Evolutionary conservation across 2,888 invertebrate species (phyloP).

Genomic region (Diarsia dahlii): DNA sequence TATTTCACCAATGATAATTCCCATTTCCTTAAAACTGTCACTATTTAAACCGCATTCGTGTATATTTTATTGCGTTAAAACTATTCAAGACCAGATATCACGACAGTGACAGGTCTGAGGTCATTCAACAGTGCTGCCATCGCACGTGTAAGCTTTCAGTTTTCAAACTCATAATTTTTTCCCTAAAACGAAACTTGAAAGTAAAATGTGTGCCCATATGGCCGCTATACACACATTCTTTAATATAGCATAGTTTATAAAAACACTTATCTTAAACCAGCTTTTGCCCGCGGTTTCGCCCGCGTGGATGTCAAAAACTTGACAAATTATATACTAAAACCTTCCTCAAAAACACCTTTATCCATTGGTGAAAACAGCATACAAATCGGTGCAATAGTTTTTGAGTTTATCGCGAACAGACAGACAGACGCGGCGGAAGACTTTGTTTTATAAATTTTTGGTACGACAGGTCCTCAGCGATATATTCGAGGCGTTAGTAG

Average conservation of each 20-base stretch:
- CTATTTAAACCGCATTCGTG: background rate
- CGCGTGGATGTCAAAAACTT: too few relatives aligned
- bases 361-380: too few relatives aligned
- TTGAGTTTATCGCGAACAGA: too few relatives aligned
- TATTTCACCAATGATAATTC: background rate
- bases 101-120: background rate
- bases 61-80: background rate
- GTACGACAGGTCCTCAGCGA: constrained; percentile 95
- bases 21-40: background rate
- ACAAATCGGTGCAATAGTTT: too few relatives aligned
- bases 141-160: background rate
- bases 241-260: background rate
- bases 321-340: too few relatives aligned
- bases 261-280: too few relatives aligned
- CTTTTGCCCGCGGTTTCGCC: too few relatives aligned
- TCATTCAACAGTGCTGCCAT: background rate
- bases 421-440: too few relatives aligned
- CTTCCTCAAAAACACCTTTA: too few relatives aligned
- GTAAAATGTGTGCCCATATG: background rate
- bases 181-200: background rate
- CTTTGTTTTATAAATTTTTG: background rate
- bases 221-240: background rate
- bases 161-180: background rate
- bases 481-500: constrained; percentile 97
- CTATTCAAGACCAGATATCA: background rate